Evolutionary conservation across 30 jellyfish, hydroid and myxozoan species (phyloP), one percentile per base, ranked within the genome.

Genomic region (Pelagia noctiluca): DNA sequence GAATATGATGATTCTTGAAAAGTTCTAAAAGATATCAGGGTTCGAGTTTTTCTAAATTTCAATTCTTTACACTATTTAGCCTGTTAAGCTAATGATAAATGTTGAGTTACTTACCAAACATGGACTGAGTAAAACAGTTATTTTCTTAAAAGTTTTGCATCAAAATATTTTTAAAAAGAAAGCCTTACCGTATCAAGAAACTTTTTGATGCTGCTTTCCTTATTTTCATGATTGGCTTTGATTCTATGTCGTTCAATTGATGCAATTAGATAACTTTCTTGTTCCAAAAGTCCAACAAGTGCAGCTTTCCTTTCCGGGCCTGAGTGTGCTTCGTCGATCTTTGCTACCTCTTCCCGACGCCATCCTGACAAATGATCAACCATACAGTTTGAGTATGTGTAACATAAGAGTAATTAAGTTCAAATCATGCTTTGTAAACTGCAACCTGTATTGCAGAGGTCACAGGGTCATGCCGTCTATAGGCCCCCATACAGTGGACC

Each of bases 221-320:
- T 63, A 67, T 94, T 94, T 23, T 84, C 95, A n/a, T 75, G 64
- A 61, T 72, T 84, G 3, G 99, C 99, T 52, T 76, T 84, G 52
- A 87, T 68, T 24, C 96, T 87, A 32, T 94, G 99, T 53, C 93
- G 57, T 63, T 88, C 99, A 25, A 94, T 94, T 0, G 97, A 88
- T 32, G 90, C 95, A 24, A 94, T 94, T 75, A 94, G 67, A 49
- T 82, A 89, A 46, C 96, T 75, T 73, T 94, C 99, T 85, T 94
- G 99, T 32, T 94, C 97, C 66, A 94, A 70, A 19, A 94, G 63
- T 24, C 92, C 89, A 33, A 78, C 95, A 24, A 94, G 47, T 1
- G 99, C 99, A 54, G 99, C 99, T 71, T 94, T 94, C 68, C 97
- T 52, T 42, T 87, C 99, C 11, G 99, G 91, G 1, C 96, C 96